phyloP scores from a whole-genome alignment of 2,888 invertebrate species.

The Enoplolaimus lenunculus region DNA sequence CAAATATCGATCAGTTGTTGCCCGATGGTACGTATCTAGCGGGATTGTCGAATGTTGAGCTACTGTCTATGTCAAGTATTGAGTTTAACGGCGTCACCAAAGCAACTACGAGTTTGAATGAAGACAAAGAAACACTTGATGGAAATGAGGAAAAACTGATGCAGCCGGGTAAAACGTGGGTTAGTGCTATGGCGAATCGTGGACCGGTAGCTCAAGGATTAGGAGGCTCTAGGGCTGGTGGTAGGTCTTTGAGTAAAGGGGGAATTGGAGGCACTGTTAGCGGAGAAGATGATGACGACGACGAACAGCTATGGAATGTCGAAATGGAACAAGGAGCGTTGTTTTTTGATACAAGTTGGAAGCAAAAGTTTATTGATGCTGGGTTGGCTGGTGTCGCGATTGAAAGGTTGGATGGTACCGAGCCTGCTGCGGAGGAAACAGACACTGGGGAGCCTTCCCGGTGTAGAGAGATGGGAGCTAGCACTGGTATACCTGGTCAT shows the following conservation, averaged over 20 bases:
- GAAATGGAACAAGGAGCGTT: background rate
- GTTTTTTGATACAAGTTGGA: background rate
- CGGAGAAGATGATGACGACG: background rate
- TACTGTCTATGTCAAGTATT: background rate
- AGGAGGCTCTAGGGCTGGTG: too few species aligned
- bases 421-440: too few species aligned
- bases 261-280: background rate
- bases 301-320: background rate
- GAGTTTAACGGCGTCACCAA: background rate
- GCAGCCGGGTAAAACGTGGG: background rate
- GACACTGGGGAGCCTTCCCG: background rate
- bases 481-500: background rate
- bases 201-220: too few species aligned
- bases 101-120: background rate
- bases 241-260: too few species aligned
- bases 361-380: background rate
- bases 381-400: background rate
- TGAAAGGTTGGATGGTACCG: too few species aligned
- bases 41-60: background rate
- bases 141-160: too few species aligned
- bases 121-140: too few species aligned
- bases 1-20: background rate
- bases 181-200: background rate
- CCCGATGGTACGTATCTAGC: background rate
- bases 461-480: background rate